Evolutionary conservation across 1,140 invertebrate species (phyloP), one percentile per base, ranked within the genome.

Genomic region (Eueides isabella): DNA sequence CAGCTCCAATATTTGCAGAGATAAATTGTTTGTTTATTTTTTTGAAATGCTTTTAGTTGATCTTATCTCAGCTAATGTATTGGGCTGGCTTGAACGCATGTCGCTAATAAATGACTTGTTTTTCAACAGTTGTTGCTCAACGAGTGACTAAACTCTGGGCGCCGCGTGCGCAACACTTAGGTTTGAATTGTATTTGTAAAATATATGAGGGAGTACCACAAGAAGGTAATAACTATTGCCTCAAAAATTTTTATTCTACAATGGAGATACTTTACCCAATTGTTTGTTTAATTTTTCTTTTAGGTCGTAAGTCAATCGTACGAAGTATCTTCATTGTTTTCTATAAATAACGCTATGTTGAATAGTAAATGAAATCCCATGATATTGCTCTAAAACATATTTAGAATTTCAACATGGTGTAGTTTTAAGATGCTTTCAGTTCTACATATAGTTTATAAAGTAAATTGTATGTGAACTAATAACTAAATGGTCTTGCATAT

Each of bases 51-150:
- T 62, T 30, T 23, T n/a, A 16, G 35, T 35, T 66, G 14, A 66
- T 30, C 41, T 67, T 75, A 75, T 71, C 74, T 88, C 86, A 82
- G 76, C 85, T 81, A 86, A 75, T 78, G 65, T 80, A 75, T 90
- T 90, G 85, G 83, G 86, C 85, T 86, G 86, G 82, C 88, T 91
- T 92, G 73, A 82, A 80, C 89, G 90, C 91, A 92, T 92, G 88
- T 90, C 89, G 89, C 89, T 92, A 92, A 92, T 92, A 86, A 92
- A 91, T 91, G 78, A 93, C 91, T 93, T 93, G 91, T 93, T 93
- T 93, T 93, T 93, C 91, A 90, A 93, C 91, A 93, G 85, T 93
- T 92, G 86, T 93, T 91, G 89, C 91, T 90, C 91, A 91, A 86
- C 84, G 91, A 93, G 91, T 93, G 91, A 93, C 87, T 90, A 87